Percentiles rank a stretch among this genome's conserved stretches.
phyloP scores from a whole-genome alignment of 2,113 vertebrate species.

The Dipodomys ordii region DNA sequence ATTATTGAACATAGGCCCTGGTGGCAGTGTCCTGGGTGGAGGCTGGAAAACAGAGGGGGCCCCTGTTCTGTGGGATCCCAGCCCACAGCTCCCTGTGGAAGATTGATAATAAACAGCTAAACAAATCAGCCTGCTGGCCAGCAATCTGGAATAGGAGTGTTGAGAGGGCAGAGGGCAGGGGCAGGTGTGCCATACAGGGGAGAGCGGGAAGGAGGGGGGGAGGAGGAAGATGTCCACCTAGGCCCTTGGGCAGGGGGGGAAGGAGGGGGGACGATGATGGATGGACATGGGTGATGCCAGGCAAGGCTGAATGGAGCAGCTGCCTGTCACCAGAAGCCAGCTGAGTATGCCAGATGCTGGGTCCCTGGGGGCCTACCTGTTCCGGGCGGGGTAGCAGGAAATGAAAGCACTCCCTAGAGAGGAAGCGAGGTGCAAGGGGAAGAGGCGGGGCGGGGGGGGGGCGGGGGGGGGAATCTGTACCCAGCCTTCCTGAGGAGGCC shows the following conservation, averaged over 20 bases:
- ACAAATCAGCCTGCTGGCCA: neutral
- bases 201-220: neutral
- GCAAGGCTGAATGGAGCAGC: neutral
- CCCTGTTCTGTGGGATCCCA: neutral
- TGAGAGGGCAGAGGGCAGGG: neutral
- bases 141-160: neutral
- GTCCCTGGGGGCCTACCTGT: conserved; percentile 80
- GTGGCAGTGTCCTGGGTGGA: neutral
- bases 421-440: conserved; percentile 69
- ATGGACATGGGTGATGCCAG: neutral
- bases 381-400: conserved; percentile 70
- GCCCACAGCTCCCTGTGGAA: neutral
- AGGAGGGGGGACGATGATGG: no score
- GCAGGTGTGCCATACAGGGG: neutral
- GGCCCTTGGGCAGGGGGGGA: neutral
- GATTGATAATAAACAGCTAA: neutral
- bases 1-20: neutral
- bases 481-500: neutral
- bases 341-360: conserved; percentile 7
- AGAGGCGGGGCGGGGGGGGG: conserved; percentile 73
- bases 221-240: neutral
- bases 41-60: neutral
- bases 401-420: conserved; percentile 73
- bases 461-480: conserved; percentile 10
- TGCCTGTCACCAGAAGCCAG: neutral